Base-by-base conservation (phyloP, 2,113 vertebrate species). In the Oostethus manadensis region DNA sequence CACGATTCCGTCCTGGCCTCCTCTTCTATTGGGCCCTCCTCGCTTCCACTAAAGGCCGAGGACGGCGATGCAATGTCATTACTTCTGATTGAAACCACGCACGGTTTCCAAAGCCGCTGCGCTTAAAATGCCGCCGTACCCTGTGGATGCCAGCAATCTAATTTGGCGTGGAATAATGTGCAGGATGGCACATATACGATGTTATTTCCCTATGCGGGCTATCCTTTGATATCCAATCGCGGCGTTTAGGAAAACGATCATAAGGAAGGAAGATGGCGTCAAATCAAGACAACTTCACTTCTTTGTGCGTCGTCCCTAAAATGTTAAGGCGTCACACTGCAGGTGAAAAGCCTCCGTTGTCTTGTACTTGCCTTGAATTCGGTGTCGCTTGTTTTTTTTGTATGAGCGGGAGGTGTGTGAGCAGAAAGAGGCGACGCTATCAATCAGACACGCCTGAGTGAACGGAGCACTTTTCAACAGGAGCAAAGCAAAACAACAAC, bases 141-240 rank as follows among this genome's bases (percentile, higher is more conserved):
- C 74, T 69, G 79, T 73, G 61, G 77, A 83, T 74, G 73, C 71
- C 78, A 66, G 71, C 71, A 74, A 84, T 87, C 76, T 77, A 78
- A 84, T 84, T 86, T 86, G 79, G 75, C 70, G 15, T 60, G 67
- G 85, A 81, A 84, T 84, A 84, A 86, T 33, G 81, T 84, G 79
- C 44, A 11, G 64, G 71, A 79, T 70, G 73, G 69, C 60, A 72
- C 43, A 59, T 70, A 82, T 77, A 81, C 76, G 72, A 78, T 75
- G 68, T 75, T 82, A 83, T 79, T 84, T 76, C 76, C 72, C 70
- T 79, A 82, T 81, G 81, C 75, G 76, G 80, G 77, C 85, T 80
- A 86, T 82, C 76, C 59, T 75, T 80, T 84, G 83, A 83, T 81
- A 83, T 75, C 58, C 70, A 73, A 78, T 86, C 76, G 79, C 64